Evolutionary conservation across 1,140 invertebrate genomes (phyloP), one percentile per base, ranked within the genome.

Genomic region (Trichogramma pretiosum): DNA sequence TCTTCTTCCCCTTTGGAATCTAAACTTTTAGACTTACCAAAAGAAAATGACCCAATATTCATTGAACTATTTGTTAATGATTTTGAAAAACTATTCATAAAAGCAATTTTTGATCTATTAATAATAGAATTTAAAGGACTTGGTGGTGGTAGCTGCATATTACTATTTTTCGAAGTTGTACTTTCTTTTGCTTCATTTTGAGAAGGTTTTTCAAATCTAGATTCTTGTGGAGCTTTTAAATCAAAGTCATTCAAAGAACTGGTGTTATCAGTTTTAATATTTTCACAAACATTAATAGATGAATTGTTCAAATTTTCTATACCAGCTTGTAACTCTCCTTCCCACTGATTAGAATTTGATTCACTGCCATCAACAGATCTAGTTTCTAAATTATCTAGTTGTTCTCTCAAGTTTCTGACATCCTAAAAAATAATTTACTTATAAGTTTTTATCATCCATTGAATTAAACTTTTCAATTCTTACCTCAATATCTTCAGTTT

Each of bases 311-410:
- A 43, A 45, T 69, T 69, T 51, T 69, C 60, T 41, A 68, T 41
- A 17, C 64, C 68, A 11, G 60, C 57, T 55, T 65, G 63, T 13
- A 68, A 37, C 50, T 72, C 69, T 24, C 70, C 55, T 41, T 72
- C 69, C 68, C 67, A 72, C 45, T 69, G 67, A 37, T 50, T 67
- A 11, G 62, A 67, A 3, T 56, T 63, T 3, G 63, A 59, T 42
- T 72, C 69, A 17, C 68, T 70, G 21, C 69, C 69, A 44, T 72
- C 69, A 5, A 59, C 65, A 2, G 65, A 66, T 44, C 69, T 56
- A 34, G 53, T 55, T 5, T 55, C 58, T 2, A 72, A 43, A 33
- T 67, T 60, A 42, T 70, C 69, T 4, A 57, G 53, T 42, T 60
- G 55, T 21, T 53, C 56, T 37, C 57, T 54, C 10, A 59, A 50